These are phyloP conservation scores for Pterostichus madidus DNA, from an alignment of 2,888 invertebrate species.

Conservation along the genomic window DNA sequence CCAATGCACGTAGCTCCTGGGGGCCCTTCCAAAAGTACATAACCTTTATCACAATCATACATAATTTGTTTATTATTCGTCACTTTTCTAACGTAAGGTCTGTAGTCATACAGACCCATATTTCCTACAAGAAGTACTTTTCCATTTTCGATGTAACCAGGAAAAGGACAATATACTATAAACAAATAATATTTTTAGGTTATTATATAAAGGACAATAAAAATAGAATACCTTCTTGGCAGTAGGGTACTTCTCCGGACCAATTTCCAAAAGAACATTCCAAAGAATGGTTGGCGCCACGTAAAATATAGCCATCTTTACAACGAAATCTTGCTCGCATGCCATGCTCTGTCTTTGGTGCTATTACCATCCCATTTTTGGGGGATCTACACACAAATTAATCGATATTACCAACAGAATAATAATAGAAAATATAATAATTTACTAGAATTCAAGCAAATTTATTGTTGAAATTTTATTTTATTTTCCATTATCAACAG, in stretches of 20 bases:
- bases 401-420: not conserved
- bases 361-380: conserved; percentile 96
- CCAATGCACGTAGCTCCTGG: conserved; percentile 97
- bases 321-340: conserved; percentile 96
- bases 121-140: conserved; percentile 95
- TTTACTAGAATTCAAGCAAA: no score
- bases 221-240: conserved; percentile 84
- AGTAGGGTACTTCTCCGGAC: conserved; percentile 93
- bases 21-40: conserved; percentile 91
- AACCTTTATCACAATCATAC: conserved; percentile 97
- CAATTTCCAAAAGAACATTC: conserved; percentile 97
- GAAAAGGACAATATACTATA: conserved; percentile 94
- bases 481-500: no score
- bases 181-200: conserved; percentile 69
- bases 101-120: conserved; percentile 97
- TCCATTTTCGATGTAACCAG: conserved; percentile 93
- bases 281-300: conserved; percentile 84
- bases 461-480: no score
- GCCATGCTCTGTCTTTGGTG: conserved; percentile 98
- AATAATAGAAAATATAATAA: no score
- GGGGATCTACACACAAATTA: conserved; percentile 79
- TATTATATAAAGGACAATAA: not conserved
- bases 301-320: conserved; percentile 93
- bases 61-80: conserved; percentile 95
- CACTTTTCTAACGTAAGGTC: conserved; percentile 94